These are phyloP conservation scores for Philaethria dido DNA, from an alignment of 2,888 invertebrate species.

Conservation along the genomic window DNA sequence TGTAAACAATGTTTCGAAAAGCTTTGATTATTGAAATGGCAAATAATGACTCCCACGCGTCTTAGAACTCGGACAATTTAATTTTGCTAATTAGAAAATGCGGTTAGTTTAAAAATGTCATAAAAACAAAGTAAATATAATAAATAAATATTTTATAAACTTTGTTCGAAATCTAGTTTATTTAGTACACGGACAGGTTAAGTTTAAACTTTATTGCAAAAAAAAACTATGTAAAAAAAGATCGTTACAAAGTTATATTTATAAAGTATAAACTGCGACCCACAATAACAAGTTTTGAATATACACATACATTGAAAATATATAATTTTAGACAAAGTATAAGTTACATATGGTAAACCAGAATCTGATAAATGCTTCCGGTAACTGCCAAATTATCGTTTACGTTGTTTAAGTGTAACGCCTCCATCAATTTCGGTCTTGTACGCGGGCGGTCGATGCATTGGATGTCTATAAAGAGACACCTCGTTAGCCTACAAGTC, in stretches of 20 bases:
- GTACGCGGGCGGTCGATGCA: slow-evolving; percentile 79
- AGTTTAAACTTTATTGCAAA: neutral
- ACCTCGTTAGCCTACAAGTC: slow-evolving; percentile 76
- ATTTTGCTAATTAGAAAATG: slow-evolving; percentile 1
- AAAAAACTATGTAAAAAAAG: neutral
- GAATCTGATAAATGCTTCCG: slow-evolving; percentile 72
- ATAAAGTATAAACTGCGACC: slow-evolving; percentile 13
- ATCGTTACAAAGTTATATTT: slow-evolving; percentile 9
- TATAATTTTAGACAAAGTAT: slow-evolving; percentile 57
- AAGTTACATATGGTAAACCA: slow-evolving; percentile 48
- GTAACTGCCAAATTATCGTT: slow-evolving; percentile 69
- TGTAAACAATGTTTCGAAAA: slow-evolving; percentile 43
- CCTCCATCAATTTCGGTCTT: slow-evolving; percentile 68
- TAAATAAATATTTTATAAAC: neutral
- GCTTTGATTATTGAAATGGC: slow-evolving; percentile 11
- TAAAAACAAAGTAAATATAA: neutral
- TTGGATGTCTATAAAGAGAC: slow-evolving; percentile 73
- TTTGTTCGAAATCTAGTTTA: neutral
- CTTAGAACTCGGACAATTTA: neutral
- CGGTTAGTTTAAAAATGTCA: neutral
- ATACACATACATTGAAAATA: slow-evolving; percentile 21
- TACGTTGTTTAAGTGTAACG: slow-evolving; percentile 72
- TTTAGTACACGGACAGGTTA: no score
- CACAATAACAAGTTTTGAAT: slow-evolving; percentile 29
- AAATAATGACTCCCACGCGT: slow-evolving; percentile 12